phyloP scores from a whole-genome alignment of 2,797 vertebrate genomes.

The Sebastes vulpes region DNA sequence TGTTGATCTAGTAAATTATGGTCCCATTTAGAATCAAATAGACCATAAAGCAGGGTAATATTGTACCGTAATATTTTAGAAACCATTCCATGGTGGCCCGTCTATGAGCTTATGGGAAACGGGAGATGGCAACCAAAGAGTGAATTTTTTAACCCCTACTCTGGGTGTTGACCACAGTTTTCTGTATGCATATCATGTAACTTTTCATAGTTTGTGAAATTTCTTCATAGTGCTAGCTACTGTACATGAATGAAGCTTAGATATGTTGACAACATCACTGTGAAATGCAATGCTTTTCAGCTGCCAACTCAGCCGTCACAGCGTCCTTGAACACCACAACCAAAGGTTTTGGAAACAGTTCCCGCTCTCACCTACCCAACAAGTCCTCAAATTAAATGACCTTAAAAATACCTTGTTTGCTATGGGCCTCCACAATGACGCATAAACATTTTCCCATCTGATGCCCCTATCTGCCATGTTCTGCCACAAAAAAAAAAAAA shows the following conservation, averaged over 20 bases:
- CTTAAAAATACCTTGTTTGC: not conserved
- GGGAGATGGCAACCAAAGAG: not conserved
- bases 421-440: not conserved
- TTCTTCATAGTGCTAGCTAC: not conserved
- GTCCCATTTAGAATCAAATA: no score
- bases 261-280: not conserved
- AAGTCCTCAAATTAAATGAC: not conserved
- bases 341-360: not conserved
- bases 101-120: not conserved
- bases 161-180: not conserved
- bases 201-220: not conserved
- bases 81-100: not conserved
- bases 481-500: not conserved
- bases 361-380: not conserved
- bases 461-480: not conserved
- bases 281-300: not conserved
- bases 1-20: no score
- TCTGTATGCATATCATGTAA: not conserved
- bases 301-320: not conserved
- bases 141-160: not conserved
- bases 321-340: constrained; percentile 12
- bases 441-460: not conserved
- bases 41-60: no score
- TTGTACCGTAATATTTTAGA: not conserved
- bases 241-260: not conserved